Base-by-base conservation (phyloP, 1,140 invertebrate species). In the Scylla paramamosain region DNA sequence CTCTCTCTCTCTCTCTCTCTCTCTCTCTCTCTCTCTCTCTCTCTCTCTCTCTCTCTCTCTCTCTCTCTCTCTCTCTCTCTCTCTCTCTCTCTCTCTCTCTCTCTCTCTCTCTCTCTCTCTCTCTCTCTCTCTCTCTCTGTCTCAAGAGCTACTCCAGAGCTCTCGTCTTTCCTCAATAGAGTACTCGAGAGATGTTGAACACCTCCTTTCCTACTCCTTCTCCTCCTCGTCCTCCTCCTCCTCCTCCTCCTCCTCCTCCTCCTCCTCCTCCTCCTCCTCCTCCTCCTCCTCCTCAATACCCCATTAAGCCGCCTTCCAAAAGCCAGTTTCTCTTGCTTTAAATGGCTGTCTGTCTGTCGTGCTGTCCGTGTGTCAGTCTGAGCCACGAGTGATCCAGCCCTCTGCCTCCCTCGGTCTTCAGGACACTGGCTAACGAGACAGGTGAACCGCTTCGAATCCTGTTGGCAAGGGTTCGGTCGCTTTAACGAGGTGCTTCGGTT, bases 11-110 rank as follows among this genome's bases (percentile, higher is more conserved):
- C 67, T 77, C 67, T 77, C 67, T 77, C 67, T 77, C 67, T 77
- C 67, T 77, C 67, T 77, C 67, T 77, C 67, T 77, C 67, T 77
- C 67, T 77, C 67, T 77, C 67, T 77, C 67, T 77, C 67, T 77
- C 67, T 59, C 67, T 77, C 67, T 77, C 67, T 77, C 67, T 77
- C 67, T 77, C 67, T 77, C 67, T 77, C 67, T 77, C 67, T 77
- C 67, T 77, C 10, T 77, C 67, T 77, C 67, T 77, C 67, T 77
- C 67, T 77, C 67, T 77, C 67, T 77, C 67, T 77, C 67, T 77
- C 67, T 77, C 67, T 77, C 67, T 77, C 67, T 77, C 67, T 77
- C 67, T 77, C 67, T 77, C 67, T 77, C 67, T 77, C 67, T 59
- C 67, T 77, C 67, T 77, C 67, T 77, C 67, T 77, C 67, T 77